Conservation (phyloP, 2,113 vertebrate species). For the Verasper variegatus region DNA sequence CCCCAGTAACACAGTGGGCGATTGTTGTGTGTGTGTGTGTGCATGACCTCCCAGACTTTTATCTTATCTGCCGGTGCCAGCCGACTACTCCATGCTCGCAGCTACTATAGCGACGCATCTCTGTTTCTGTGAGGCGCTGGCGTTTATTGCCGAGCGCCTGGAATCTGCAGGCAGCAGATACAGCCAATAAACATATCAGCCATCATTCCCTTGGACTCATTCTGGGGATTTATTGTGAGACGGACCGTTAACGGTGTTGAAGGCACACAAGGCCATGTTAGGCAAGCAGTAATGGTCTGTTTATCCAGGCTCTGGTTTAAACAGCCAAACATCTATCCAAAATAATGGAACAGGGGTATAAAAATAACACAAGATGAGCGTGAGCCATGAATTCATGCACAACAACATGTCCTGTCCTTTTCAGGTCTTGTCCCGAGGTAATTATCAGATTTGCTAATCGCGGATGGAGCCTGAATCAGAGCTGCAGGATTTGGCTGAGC, state of each 20-base stretch:
- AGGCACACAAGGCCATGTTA: slow-evolving; percentile 65
- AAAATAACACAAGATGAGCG: slow-evolving; percentile 53
- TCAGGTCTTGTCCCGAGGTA: slow-evolving; percentile 33
- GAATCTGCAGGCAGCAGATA: slow-evolving; percentile 79
- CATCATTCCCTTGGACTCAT: slow-evolving; percentile 66
- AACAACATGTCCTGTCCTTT: slow-evolving; percentile 51
- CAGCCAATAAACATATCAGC: slow-evolving; percentile 80
- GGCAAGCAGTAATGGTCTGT: slow-evolving; percentile 66
- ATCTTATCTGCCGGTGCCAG: slow-evolving; percentile 77
- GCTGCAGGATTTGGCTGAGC: neutral
- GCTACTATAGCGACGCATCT: slow-evolving; percentile 37
- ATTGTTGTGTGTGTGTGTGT: slow-evolving; percentile 22
- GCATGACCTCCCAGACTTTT: slow-evolving; percentile 33
- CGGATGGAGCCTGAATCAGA: neutral
- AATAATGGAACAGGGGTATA: slow-evolving; percentile 55
- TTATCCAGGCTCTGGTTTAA: slow-evolving; percentile 71
- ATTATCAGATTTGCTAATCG: slow-evolving; percentile 2
- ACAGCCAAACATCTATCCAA: slow-evolving; percentile 62
- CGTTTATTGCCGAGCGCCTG: slow-evolving; percentile 71
- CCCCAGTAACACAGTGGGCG: slow-evolving; percentile 19
- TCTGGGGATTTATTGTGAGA: slow-evolving; percentile 72
- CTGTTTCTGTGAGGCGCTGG: slow-evolving; percentile 58
- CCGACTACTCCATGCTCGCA: slow-evolving; percentile 40
- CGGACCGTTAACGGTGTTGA: slow-evolving; percentile 42
- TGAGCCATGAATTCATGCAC: slow-evolving; percentile 47